Conservation (phyloP, 2,113 vertebrate species). For the Rafetus swinhoei region DNA sequence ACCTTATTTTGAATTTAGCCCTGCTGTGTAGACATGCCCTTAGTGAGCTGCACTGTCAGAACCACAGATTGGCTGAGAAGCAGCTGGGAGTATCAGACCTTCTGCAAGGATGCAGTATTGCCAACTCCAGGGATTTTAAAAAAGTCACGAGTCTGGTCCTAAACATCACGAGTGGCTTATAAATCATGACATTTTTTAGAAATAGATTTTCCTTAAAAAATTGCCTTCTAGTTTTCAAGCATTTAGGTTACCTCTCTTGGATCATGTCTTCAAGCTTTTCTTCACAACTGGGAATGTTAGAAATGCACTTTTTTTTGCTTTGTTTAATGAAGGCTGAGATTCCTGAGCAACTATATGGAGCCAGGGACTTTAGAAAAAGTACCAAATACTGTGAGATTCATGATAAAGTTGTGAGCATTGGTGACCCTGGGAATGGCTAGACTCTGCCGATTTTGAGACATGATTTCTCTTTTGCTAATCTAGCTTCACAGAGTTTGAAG, state of each 20-base stretch:
- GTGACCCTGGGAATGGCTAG: neutral
- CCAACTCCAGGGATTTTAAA: neutral
- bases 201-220: neutral
- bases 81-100: neutral
- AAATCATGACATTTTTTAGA: neutral
- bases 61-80: neutral
- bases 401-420: neutral
- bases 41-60: neutral
- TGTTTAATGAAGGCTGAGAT: neutral
- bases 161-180: neutral
- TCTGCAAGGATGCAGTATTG: neutral
- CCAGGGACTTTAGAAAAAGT: neutral
- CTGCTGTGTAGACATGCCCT: neutral
- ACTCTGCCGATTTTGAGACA: neutral
- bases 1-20: too few relatives aligned
- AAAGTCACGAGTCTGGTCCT: neutral
- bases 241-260: neutral
- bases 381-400: neutral
- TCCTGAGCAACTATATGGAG: neutral
- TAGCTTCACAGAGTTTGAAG: neutral
- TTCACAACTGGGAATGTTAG: neutral
- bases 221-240: neutral
- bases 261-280: neutral
- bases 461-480: neutral
- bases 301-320: neutral